These are phyloP conservation scores for Hormaphis cornu DNA, from an alignment of 1,140 invertebrate genomes.

Conservation along the genomic window DNA sequence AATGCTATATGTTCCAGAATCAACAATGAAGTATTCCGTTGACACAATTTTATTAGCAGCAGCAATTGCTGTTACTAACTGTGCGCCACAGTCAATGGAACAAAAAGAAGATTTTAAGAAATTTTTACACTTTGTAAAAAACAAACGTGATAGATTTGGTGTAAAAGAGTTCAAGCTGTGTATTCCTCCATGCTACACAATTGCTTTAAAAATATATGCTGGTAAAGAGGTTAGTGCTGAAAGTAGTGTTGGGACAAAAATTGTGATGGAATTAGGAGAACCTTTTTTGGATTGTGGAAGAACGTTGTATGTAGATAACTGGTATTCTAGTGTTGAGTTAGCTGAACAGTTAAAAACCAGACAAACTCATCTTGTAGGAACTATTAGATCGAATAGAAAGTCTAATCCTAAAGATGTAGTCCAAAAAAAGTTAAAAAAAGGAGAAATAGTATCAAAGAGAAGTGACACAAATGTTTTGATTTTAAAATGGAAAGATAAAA, in stretches of 20 bases:
- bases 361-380: slow-evolving; percentile 36
- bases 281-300: background rate
- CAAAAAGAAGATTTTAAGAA: no score
- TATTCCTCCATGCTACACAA: slow-evolving; percentile 37
- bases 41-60: no score
- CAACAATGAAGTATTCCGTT: no score
- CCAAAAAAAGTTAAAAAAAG: slow-evolving; percentile 35
- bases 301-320: slow-evolving; percentile 1
- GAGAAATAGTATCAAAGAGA: slow-evolving; percentile 14
- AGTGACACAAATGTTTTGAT: slow-evolving; percentile 31
- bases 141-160: slow-evolving; percentile 42
- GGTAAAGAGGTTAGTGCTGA: slow-evolving; percentile 31
- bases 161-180: slow-evolving; percentile 42
- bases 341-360: slow-evolving; percentile 35
- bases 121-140: slow-evolving; percentile 43
- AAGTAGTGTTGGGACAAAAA: slow-evolving; percentile 31
- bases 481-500: slow-evolving; percentile 38
- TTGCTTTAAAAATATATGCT: slow-evolving; percentile 38
- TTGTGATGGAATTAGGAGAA: background rate
- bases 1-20: no score
- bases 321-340: slow-evolving; percentile 36
- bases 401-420: slow-evolving; percentile 36
- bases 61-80: no score
- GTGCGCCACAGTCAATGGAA: no score
- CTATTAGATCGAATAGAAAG: slow-evolving; percentile 35